Base-by-base conservation (phyloP, 2,888 invertebrate species). In the Drepana falcataria region DNA sequence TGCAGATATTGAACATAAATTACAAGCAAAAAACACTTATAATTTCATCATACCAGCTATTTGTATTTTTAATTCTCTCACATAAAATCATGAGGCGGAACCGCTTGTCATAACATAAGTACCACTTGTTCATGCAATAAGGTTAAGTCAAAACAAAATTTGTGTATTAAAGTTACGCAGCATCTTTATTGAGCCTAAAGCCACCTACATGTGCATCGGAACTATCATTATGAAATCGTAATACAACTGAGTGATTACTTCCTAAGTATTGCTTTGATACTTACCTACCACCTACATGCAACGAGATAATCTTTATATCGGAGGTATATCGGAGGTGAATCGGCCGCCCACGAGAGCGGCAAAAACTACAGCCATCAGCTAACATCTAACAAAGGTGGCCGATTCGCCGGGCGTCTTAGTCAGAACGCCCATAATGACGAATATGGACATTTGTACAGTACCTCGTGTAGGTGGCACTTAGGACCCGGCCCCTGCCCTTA, bases 391-490 rank as follows among this genome's bases (percentile, higher is more conserved):
- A 85, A 88, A 88, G 83, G 84, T 83, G 83, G 77, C 83, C 79
- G 81, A 88, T 89, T 87, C 83, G 87, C 77, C 75, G 81, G 65
- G 73, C 72, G 76, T 69, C 76, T 81, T 81, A 81, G 78, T 81
- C 83, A 83, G 79, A 78, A 84, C 87, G 86, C 84, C 85, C 84
- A 83, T 85, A 77, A 75, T 74, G 81, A 80, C 88, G 72, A 78
- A 85, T 88, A 89, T 85, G 87, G 90, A 85, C 83, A 88, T 89
- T 88, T 79, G 83, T 83, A 78, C 73, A 72, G 77, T 59, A 63
- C 61, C 59, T 62, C 66, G 84, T 79, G 88, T 88, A 85, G 88
- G 89, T 75, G 81, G 83, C 79, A 80, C 74, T 81, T 79, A 80
- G 78, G 75, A 76, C 79, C 74, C 77, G 76, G 76, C 81, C 79